Percentiles rank a stretch among this genome's conserved stretches.
Evolutionary conservation across 1,140 invertebrate species (phyloP).

Genomic region (Drosophila gunungcola): DNA sequence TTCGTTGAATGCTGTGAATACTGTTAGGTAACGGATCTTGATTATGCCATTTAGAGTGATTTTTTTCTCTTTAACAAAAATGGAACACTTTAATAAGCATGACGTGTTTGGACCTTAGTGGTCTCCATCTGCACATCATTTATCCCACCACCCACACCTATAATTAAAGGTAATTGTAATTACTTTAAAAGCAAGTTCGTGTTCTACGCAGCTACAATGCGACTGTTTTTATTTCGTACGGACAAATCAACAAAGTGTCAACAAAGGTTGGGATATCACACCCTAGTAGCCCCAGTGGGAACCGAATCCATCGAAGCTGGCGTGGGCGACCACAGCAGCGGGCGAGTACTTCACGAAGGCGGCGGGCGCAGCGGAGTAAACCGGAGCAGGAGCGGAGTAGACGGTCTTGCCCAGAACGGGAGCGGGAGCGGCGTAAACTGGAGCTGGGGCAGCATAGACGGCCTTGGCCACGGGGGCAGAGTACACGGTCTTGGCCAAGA

Average conservation of each 20-base stretch:
- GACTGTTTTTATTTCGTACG: conserved; percentile 45
- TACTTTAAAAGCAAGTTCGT: conserved; percentile 45
- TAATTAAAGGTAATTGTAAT: conserved; percentile 35
- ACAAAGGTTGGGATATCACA: conserved; percentile 22
- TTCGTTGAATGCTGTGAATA: no score
- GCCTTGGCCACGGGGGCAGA: conserved; percentile 84
- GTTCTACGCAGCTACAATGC: conserved; percentile 32
- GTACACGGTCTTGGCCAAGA: conserved; percentile 75
- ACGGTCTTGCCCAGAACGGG: conserved; percentile 56
- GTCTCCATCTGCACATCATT: not conserved
- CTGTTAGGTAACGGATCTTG: not conserved
- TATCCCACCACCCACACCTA: not conserved
- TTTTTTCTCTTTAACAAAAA: not conserved
- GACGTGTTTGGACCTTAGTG: not conserved
- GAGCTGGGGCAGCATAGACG: conserved; percentile 20
- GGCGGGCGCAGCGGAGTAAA: conserved; percentile 67
- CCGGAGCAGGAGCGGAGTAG: conserved; percentile 56
- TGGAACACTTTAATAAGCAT: not conserved
- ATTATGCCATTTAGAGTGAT: not conserved
- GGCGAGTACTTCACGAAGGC: conserved; percentile 85
- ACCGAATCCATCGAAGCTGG: conserved; percentile 85
- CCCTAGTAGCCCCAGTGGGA: conserved; percentile 85
- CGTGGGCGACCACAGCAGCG: conserved; percentile 86
- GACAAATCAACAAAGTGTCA: conserved; percentile 64
- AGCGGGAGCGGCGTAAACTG: conserved; percentile 20